phyloP scores from a whole-genome alignment of 2,797 vertebrate genomes.

The Cyclopterus lumpus region DNA sequence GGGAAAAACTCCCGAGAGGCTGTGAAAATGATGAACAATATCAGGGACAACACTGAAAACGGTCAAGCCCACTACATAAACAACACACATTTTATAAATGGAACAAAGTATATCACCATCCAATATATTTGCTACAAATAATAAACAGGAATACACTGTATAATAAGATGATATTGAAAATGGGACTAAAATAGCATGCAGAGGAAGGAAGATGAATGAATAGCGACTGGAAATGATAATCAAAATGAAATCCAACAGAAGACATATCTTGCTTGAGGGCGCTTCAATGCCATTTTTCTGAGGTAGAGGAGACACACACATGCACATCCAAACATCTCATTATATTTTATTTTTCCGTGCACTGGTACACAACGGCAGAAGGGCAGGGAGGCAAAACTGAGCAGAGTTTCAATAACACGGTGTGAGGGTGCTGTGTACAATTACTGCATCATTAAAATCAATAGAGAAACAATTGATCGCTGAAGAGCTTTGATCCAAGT shows the following conservation, averaged over 20 bases:
- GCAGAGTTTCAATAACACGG: conserved; percentile 44
- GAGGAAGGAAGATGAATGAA: conserved; percentile 20
- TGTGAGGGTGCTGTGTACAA: conserved; percentile 27
- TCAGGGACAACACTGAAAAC: conserved; percentile 36
- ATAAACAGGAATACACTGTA: background rate
- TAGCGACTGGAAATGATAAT: conserved; percentile 29
- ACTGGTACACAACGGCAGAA: conserved; percentile 19
- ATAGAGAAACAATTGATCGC: conserved; percentile 40
- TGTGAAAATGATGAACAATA: conserved; percentile 19
- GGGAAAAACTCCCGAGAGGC: conserved; percentile 11
- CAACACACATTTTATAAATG: background rate
- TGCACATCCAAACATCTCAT: conserved; percentile 45
- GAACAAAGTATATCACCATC: conserved; percentile 1
- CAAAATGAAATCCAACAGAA: conserved; percentile 40
- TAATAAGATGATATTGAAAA: conserved; percentile 20
- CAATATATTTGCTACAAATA: background rate
- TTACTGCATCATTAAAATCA: conserved; percentile 44
- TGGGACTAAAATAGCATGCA: background rate
- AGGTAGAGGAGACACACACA: conserved; percentile 14
- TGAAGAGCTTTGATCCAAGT: conserved; percentile 38
- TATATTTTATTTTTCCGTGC: conserved; percentile 38
- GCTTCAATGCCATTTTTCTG: conserved; percentile 14
- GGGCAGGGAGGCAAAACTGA: conserved; percentile 45
- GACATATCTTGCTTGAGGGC: conserved; percentile 36
- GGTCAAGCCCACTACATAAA: conserved; percentile 17